Evolutionary conservation across 2,797 vertebrate genomes (phyloP).

Genomic region (Thalassophryne amazonica): DNA sequence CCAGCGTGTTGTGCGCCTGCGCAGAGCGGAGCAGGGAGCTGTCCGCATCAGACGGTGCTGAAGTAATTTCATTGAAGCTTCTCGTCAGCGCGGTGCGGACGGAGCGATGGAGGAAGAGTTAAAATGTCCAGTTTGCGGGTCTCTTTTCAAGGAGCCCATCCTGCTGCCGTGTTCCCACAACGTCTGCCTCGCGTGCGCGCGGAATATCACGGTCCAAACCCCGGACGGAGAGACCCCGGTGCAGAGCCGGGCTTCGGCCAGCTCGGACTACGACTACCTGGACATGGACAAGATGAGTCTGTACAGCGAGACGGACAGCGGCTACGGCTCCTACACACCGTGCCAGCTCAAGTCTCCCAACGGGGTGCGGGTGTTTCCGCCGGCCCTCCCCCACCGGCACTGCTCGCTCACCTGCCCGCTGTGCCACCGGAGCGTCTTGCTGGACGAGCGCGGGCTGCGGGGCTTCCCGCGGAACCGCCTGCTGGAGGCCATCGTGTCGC

Average conservation of each 20-base stretch:
- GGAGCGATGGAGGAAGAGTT: conserved; percentile 94
- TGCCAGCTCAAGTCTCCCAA: conserved; percentile 92
- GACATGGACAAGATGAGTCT: conserved; percentile 95
- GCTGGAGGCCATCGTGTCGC: conserved; percentile 89
- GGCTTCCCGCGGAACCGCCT: conserved; percentile 94
- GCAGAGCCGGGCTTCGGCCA: conserved; percentile 79
- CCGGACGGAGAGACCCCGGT: conserved; percentile 88
- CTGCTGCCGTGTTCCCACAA: conserved; percentile 96
- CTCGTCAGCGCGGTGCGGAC: conserved; percentile 18
- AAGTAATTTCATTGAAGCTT: conserved; percentile 45
- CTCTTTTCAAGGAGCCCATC: conserved; percentile 91
- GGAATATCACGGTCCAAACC: conserved; percentile 93
- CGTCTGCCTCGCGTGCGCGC: conserved; percentile 90
- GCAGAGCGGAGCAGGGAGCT: conserved; percentile 62
- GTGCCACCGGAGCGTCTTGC: conserved; percentile 93
- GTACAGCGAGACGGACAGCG: conserved; percentile 97
- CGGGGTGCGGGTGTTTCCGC: conserved; percentile 89
- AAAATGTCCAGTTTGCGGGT: conserved; percentile 95
- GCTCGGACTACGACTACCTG: conserved; percentile 84
- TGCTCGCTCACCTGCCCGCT: conserved; percentile 95
- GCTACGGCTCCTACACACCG: conserved; percentile 95
- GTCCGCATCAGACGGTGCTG: conserved; percentile 74
- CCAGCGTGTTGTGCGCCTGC: conserved; percentile 56
- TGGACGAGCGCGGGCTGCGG: conserved; percentile 91
- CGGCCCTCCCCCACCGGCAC: conserved; percentile 77